phyloP scores from a whole-genome alignment of 2,888 invertebrate genomes.

The Apocheima hispidaria region DNA sequence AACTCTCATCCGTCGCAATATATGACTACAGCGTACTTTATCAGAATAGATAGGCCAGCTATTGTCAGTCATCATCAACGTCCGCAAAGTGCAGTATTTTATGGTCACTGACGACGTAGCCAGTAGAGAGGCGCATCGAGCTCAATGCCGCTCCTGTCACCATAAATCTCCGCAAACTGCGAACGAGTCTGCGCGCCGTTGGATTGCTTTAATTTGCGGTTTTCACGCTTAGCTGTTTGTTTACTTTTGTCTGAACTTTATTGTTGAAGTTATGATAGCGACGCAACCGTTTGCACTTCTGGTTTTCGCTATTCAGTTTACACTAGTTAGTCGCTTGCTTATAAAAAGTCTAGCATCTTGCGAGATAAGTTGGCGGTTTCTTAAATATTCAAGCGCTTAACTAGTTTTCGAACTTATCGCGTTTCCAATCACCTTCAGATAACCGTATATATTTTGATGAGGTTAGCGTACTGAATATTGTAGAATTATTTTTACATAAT shows the following conservation, averaged over 20 bases:
- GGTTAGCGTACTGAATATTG: neutral
- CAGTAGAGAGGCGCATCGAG: constrained; percentile 27
- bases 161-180: constrained; percentile 61
- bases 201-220: constrained; percentile 54
- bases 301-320: constrained; percentile 2
- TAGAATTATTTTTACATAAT: constrained; percentile 5
- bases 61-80: constrained; percentile 65
- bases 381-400: constrained; percentile 44
- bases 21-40: constrained; percentile 40
- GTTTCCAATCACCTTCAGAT: constrained; percentile 40
- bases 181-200: constrained; percentile 48
- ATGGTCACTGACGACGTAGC: constrained; percentile 53
- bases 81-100: constrained; percentile 61
- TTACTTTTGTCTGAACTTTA: constrained; percentile 33
- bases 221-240: constrained; percentile 46
- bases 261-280: constrained; percentile 28
- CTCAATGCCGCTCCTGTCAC: constrained; percentile 54
- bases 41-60: constrained; percentile 55
- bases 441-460: constrained; percentile 5
- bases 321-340: neutral
- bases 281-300: constrained; percentile 22
- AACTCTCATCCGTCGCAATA: constrained; percentile 6
- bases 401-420: constrained; percentile 54
- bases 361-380: constrained; percentile 16
- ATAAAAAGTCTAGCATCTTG: constrained; percentile 10